Conservation (phyloP, 2,113 vertebrate genomes). For the Anoplopoma fimbria region DNA sequence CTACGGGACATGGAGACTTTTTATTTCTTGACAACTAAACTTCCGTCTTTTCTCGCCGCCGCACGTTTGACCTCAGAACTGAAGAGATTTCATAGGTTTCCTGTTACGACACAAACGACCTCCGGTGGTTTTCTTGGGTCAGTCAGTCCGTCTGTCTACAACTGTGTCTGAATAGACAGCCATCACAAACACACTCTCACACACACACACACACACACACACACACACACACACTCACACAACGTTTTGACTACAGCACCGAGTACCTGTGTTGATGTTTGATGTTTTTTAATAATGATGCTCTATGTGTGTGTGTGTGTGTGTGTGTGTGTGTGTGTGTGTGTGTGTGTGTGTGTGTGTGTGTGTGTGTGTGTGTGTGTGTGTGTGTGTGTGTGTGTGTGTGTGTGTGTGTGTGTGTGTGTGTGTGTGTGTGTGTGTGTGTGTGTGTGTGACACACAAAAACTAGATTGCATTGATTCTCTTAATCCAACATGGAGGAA, state of each 20-base stretch:
- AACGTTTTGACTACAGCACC: not conserved
- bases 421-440: slow-evolving; percentile 11
- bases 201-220: slow-evolving; percentile 2
- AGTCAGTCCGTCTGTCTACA: slow-evolving; percentile 47
- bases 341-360: slow-evolving; percentile 3
- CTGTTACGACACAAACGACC: slow-evolving; percentile 2
- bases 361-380: not conserved
- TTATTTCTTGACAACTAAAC: not conserved
- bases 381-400: slow-evolving; percentile 13
- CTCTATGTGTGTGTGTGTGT: too few species aligned
- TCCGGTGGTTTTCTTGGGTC: not conserved
- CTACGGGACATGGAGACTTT: not conserved
- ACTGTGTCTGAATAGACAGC: slow-evolving; percentile 40
- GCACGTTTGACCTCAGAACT: not conserved
- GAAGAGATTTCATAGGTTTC: not conserved
- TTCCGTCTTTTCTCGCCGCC: not conserved
- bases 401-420: slow-evolving; percentile 16
- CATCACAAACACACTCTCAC: slow-evolving; percentile 5
- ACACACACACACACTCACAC: slow-evolving; percentile 3
- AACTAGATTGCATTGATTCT: slow-evolving; percentile 16
- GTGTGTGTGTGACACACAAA: not conserved
- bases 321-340: too few species aligned
- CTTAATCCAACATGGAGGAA: slow-evolving; percentile 1
- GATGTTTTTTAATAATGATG: too few species aligned
- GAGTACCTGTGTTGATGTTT: not conserved